Evolutionary conservation across 64 coral and sea anemone genomes (phyloP), one percentile per base, ranked within the genome.

Genomic region (Stichodactyla mertensii): DNA sequence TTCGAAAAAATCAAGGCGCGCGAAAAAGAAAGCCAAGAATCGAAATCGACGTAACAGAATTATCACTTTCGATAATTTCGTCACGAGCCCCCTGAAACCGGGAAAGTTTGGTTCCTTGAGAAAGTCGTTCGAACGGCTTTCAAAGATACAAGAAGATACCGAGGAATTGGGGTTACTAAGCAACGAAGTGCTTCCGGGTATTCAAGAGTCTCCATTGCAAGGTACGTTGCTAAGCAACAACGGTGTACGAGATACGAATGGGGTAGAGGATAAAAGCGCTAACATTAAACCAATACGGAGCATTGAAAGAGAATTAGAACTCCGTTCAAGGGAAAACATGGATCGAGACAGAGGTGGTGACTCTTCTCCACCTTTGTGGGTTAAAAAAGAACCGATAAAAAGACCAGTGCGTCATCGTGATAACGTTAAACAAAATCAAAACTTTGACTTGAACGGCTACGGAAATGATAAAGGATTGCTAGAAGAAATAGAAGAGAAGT

Each of bases 61-160:
- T 28, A 96, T 64, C 55, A 89, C 88, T 51, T 96, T 93, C 52
- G 94, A 92, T 78, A 96, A 96, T 79, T 96, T 96, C 84, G 94
- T 96, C 51, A 74, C 88, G 8, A 96, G 86, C 27, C 70, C 87
- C 20, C 77, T 96, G 5, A 90, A 89, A 83, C 90, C 94, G 19
- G 88, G 94, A 54, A 92, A 90, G 55, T 96, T 93, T 87, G 88
- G 94, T 77, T 96, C 94, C 64, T 79, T 96, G 6, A 83, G 94
- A 71, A 86, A 89, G 4, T 96, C 94, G 6, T 92, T 64, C 53
- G 94, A 96, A 45, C 84, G 91, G 59, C 82, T 96, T 77, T 92
- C 91, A 19, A 96, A 85, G 86, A 96, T 96, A 53, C 94, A 96
- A 62, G 94, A 96, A 26, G 88, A 89, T 55, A 77, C 60, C 7